These are phyloP conservation scores for Nyctibius grandis DNA, from an alignment of 2,797 vertebrate genomes.

Conservation along the genomic window DNA sequence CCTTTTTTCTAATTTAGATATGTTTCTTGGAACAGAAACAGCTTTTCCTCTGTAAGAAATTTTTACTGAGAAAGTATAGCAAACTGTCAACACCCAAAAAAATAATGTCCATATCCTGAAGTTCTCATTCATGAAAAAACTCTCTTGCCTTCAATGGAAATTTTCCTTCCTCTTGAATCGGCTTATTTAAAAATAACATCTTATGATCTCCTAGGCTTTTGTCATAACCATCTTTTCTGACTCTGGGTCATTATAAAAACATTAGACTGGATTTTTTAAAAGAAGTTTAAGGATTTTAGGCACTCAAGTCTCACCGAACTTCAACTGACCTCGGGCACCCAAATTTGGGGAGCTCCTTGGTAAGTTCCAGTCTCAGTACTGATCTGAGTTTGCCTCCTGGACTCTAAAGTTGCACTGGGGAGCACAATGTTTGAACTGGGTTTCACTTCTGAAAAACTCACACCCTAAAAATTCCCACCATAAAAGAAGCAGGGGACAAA, in stretches of 20 bases:
- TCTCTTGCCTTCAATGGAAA: slow-evolving; percentile 46
- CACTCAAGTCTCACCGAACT: background rate
- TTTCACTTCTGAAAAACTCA: background rate
- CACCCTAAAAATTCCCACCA: background rate
- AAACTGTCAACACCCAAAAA: slow-evolving; percentile 50
- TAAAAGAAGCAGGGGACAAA: background rate
- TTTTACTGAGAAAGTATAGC: slow-evolving; percentile 35
- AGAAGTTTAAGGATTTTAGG: background rate
- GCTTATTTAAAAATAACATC: slow-evolving; percentile 46
- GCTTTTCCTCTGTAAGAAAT: background rate
- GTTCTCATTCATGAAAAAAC: slow-evolving; percentile 57
- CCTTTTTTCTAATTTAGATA: background rate
- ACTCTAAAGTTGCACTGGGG: background rate
- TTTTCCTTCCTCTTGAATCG: slow-evolving; percentile 40
- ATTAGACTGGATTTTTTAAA: background rate
- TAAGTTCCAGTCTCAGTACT: background rate
- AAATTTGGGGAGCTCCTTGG: background rate
- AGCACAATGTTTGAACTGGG: background rate
- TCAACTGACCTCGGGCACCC: rapidly evolving
- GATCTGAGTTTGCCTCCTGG: background rate
- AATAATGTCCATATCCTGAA: slow-evolving; percentile 13
- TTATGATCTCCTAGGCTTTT: slow-evolving; percentile 1
- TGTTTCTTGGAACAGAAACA: slow-evolving; percentile 30
- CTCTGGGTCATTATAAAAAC: background rate
- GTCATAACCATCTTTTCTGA: slow-evolving; percentile 17